phyloP scores from a whole-genome alignment of 1,140 invertebrate genomes.

The Drosophila tropicalis region DNA sequence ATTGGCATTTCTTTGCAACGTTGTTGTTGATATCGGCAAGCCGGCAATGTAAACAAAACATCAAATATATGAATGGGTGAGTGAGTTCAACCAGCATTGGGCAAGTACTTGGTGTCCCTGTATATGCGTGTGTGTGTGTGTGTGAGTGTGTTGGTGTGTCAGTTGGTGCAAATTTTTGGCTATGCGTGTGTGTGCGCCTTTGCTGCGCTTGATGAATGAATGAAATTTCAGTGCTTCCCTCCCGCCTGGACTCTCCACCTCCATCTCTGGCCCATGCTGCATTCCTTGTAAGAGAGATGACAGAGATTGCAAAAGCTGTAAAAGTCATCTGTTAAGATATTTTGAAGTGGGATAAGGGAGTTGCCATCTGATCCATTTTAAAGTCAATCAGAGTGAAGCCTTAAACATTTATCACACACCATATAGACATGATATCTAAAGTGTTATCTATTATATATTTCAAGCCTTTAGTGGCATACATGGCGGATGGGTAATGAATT shows the following conservation, averaged over 20 bases:
- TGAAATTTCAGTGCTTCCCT: slow-evolving; percentile 17
- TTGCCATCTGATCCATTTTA: neutral
- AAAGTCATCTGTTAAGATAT: neutral
- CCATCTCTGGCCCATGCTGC: neutral
- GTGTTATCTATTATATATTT: no score
- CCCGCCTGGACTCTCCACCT: neutral
- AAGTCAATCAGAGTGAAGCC: no score
- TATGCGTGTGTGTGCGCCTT: slow-evolving; percentile 39
- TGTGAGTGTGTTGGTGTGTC: neutral
- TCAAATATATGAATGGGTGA: slow-evolving; percentile 70
- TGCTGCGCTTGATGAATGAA: slow-evolving; percentile 64
- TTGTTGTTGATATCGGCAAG: slow-evolving; percentile 46
- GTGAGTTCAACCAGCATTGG: slow-evolving; percentile 41
- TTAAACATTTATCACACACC: no score
- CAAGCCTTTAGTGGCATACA: no score
- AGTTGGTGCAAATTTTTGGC: slow-evolving; percentile 17
- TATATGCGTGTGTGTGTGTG: slow-evolving; percentile 1
- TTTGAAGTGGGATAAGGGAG: neutral
- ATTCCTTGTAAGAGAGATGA: slow-evolving; percentile 3
- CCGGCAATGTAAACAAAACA: slow-evolving; percentile 79
- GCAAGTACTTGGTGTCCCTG: neutral
- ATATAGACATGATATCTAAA: no score
- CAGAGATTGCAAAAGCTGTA: neutral
- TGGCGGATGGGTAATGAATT: no score
- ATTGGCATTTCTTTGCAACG: slow-evolving; percentile 28